Evolutionary conservation across 2,797 vertebrate genomes (phyloP).

Genomic region (Parambassis ranga): DNA sequence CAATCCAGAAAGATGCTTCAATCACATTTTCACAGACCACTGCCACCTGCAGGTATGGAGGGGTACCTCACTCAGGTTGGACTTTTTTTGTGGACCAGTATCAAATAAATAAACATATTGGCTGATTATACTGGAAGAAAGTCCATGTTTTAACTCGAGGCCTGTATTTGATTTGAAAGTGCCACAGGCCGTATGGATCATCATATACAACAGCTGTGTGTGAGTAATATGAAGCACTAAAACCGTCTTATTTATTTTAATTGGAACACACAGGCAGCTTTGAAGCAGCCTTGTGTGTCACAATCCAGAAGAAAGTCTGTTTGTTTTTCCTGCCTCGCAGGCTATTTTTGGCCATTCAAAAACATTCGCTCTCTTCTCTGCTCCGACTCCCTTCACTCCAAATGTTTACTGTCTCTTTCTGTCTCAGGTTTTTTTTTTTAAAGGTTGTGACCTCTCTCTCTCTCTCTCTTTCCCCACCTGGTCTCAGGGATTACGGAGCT

Average conservation of each 20-base stretch:
- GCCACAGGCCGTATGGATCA: too few species aligned
- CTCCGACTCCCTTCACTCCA: not conserved
- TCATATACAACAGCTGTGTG: too few species aligned
- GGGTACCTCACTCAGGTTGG: too few species aligned
- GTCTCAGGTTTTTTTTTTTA: not conserved
- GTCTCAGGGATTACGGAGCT: constrained; percentile 13
- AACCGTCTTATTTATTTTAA: not conserved
- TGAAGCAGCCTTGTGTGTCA: not conserved
- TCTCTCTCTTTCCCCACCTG: not conserved
- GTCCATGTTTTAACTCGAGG: too few species aligned
- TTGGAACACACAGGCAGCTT: constrained; percentile 2
- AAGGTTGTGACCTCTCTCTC: not conserved
- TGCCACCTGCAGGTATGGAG: too few species aligned
- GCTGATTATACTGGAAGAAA: too few species aligned
- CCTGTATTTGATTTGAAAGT: too few species aligned
- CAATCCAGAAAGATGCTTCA: too few species aligned
- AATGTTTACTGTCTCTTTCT: constrained; percentile 10
- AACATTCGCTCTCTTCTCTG: constrained; percentile 15
- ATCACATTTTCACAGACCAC: too few species aligned
- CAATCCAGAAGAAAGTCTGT: constrained; percentile 4
- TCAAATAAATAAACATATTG: too few species aligned
- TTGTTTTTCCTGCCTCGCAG: constrained; percentile 21
- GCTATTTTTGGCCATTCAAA: constrained; percentile 31
- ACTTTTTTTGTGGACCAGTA: too few species aligned
- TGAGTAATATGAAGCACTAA: not conserved